Percentiles rank a stretch among this genome's conserved stretches.
These are phyloP conservation scores for Hirtodrosophila cameraria DNA, from an alignment of 2,888 invertebrate genomes.

Conservation along the genomic window DNA sequence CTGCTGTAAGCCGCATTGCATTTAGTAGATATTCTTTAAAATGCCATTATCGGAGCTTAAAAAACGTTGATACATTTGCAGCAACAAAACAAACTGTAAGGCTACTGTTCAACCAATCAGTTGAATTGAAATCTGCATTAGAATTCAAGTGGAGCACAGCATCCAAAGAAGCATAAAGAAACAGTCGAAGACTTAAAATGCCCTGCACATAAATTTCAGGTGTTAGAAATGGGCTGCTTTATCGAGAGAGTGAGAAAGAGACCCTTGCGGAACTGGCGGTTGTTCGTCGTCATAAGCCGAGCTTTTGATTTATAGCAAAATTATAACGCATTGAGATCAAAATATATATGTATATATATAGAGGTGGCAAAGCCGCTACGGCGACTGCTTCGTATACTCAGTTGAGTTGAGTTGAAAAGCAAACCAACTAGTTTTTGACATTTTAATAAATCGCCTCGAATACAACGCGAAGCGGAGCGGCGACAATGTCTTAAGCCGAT, in stretches of 20 bases:
- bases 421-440: constrained; percentile 75
- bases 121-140: constrained; percentile 54
- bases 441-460: constrained; percentile 77
- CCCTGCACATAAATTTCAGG: constrained; percentile 63
- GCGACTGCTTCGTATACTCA: constrained; percentile 1
- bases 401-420: constrained; percentile 40
- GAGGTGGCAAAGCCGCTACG: constrained; percentile 51
- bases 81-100: constrained; percentile 43
- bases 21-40: constrained; percentile 68
- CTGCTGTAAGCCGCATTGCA: constrained; percentile 40
- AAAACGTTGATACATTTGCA: constrained; percentile 56
- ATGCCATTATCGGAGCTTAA: constrained; percentile 73
- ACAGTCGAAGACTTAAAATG: constrained; percentile 4
- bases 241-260: not conserved
- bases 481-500: constrained; percentile 78
- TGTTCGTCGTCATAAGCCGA: constrained; percentile 72
- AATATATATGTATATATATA: constrained; percentile 55
- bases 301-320: constrained; percentile 76
- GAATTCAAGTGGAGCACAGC: constrained; percentile 40
- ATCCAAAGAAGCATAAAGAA: constrained; percentile 21
- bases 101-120: constrained; percentile 63
- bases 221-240: constrained; percentile 67
- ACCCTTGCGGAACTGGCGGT: constrained; percentile 36
- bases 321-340: constrained; percentile 80
- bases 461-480: constrained; percentile 71